phyloP scores from a whole-genome alignment of 2,888 invertebrate genomes.

The Campaea margaritaria region DNA sequence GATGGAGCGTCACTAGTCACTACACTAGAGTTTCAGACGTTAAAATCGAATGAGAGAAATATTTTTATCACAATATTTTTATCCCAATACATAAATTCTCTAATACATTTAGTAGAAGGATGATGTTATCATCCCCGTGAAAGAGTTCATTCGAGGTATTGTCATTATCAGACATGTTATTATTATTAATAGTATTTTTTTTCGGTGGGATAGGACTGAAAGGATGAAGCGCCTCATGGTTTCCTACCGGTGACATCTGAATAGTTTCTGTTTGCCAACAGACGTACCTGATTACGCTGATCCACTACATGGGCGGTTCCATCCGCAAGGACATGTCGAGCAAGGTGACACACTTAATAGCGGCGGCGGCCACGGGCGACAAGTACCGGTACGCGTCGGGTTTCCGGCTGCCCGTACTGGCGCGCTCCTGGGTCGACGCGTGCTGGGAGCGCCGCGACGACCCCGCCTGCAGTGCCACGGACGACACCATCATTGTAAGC shows the following conservation, averaged over 20 bases:
- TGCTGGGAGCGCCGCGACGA: slow-evolving; percentile 94
- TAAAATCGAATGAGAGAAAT: neutral
- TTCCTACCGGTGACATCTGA: neutral
- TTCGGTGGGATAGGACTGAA: too few relatives aligned
- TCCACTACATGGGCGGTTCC: slow-evolving; percentile 98
- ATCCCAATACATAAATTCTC: neutral
- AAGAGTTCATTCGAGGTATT: too few relatives aligned
- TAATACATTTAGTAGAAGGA: neutral
- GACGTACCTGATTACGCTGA: slow-evolving; percentile 94
- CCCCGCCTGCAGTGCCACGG: slow-evolving; percentile 88
- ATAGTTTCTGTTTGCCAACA: slow-evolving; percentile 71
- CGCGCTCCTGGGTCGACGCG: slow-evolving; percentile 94
- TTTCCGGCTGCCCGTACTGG: slow-evolving; percentile 95
- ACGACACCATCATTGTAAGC: slow-evolving; percentile 88
- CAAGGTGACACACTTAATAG: slow-evolving; percentile 97
- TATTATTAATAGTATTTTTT: too few relatives aligned
- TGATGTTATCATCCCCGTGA: too few relatives aligned
- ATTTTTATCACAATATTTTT: neutral
- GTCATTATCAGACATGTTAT: too few relatives aligned
- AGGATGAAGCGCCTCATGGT: too few relatives aligned
- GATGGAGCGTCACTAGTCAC: neutral
- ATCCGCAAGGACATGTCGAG: slow-evolving; percentile 95
- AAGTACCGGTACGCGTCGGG: slow-evolving; percentile 97
- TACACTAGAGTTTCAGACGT: neutral
- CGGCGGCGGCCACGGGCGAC: slow-evolving; percentile 94